Evolutionary conservation across 2,797 vertebrate genomes (phyloP).

Genomic region (Triplophysa bombifrons): DNA sequence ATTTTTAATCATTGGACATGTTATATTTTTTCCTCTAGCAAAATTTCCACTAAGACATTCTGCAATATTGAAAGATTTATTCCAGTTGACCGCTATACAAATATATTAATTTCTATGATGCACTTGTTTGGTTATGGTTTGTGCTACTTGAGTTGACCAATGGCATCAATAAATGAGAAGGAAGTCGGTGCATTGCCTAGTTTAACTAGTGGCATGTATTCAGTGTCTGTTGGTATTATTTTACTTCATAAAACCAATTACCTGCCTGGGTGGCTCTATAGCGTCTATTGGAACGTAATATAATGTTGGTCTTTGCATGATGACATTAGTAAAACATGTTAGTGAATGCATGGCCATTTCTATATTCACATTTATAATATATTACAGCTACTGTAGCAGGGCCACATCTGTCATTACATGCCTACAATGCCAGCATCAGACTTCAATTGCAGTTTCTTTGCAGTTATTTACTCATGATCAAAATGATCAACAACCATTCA

Average conservation of each 20-base stretch:
- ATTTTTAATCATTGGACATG: slow-evolving; percentile 16
- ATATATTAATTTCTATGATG: slow-evolving; percentile 28
- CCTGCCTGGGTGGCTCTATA: slow-evolving; percentile 51
- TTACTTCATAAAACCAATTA: slow-evolving; percentile 55
- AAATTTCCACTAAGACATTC: slow-evolving; percentile 2
- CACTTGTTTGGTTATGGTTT: slow-evolving; percentile 16
- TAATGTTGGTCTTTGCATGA: slow-evolving; percentile 36
- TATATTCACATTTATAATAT: slow-evolving; percentile 48
- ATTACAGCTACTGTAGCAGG: slow-evolving; percentile 29
- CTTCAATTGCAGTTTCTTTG: slow-evolving; percentile 3
- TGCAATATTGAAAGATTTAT: slow-evolving; percentile 11
- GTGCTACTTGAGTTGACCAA: slow-evolving; percentile 39
- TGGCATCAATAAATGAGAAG: slow-evolving; percentile 31
- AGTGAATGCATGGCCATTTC: slow-evolving; percentile 46
- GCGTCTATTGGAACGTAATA: slow-evolving; percentile 50
- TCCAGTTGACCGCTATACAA: slow-evolving; percentile 19
- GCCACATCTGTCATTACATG: slow-evolving; percentile 31
- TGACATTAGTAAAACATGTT: slow-evolving; percentile 49
- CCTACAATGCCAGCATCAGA: slow-evolving; percentile 9
- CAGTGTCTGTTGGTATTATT: slow-evolving; percentile 51
- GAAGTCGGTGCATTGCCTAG: slow-evolving; percentile 9
- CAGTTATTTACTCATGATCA: not conserved
- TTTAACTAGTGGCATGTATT: slow-evolving; percentile 36
- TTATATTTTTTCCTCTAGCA: not conserved
- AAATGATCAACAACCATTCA: not conserved